Evolutionary conservation across 1,140 invertebrate species (phyloP).

Genomic region (Drosophila prosaltans): DNA sequence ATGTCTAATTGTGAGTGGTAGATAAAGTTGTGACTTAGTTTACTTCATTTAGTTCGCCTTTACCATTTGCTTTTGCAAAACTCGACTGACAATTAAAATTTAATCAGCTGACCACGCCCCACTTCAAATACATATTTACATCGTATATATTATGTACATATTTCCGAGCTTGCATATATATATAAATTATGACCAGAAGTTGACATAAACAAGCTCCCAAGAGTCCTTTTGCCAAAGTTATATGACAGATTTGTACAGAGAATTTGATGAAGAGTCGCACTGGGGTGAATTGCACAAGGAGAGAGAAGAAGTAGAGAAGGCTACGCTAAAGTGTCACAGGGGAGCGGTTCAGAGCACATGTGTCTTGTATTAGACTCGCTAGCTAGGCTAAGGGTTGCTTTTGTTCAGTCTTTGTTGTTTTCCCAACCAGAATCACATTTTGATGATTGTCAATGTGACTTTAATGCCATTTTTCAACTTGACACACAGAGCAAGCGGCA

Average conservation of each 20-base stretch:
- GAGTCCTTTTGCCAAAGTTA: slow-evolving; percentile 78
- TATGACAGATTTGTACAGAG: slow-evolving; percentile 81
- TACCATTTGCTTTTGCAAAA: slow-evolving; percentile 5
- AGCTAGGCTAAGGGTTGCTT: slow-evolving; percentile 37
- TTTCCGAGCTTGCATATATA: slow-evolving; percentile 53
- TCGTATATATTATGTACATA: slow-evolving; percentile 55
- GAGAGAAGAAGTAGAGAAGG: slow-evolving; percentile 1
- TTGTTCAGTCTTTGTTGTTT: slow-evolving; percentile 34
- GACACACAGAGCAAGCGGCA: slow-evolving; percentile 39
- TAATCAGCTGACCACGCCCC: slow-evolving; percentile 61
- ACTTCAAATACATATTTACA: slow-evolving; percentile 32
- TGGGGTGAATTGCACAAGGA: slow-evolving; percentile 5
- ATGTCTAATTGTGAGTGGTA: slow-evolving; percentile 71
- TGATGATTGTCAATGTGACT: slow-evolving; percentile 83
- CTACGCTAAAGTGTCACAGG: slow-evolving; percentile 74
- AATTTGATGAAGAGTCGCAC: slow-evolving; percentile 66
- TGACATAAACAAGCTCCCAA: slow-evolving; percentile 83
- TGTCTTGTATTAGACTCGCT: slow-evolving; percentile 44
- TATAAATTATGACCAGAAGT: slow-evolving; percentile 80
- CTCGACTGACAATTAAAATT: slow-evolving; percentile 67
- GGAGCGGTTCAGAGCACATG: slow-evolving; percentile 63
- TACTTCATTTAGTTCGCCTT: slow-evolving; percentile 69
- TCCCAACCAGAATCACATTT: slow-evolving; percentile 76
- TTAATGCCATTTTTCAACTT: slow-evolving; percentile 83
- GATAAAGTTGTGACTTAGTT: slow-evolving; percentile 75